Evolutionary conservation across 1,140 invertebrate species (phyloP).

Genomic region (Cydia strobilella): DNA sequence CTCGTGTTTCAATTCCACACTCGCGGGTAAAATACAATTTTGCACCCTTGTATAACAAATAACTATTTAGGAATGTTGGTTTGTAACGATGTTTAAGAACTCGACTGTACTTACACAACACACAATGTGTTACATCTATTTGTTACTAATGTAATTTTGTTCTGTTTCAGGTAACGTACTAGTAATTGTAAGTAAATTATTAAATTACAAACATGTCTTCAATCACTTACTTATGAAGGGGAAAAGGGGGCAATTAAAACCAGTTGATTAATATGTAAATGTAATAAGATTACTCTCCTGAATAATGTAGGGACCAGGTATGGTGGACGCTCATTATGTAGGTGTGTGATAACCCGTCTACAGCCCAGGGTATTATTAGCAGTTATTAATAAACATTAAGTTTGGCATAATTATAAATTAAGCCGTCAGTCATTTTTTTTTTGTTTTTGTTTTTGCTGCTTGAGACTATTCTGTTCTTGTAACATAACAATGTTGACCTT

Average conservation of each 20-base stretch:
- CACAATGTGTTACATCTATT: not conserved
- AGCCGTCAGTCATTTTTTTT: not conserved
- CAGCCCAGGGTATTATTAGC: not conserved
- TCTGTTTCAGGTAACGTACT: slow-evolving; percentile 38
- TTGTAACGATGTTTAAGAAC: too few species aligned
- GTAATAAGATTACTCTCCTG: slow-evolving; percentile 94
- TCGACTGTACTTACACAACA: too few species aligned
- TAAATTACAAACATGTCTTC: slow-evolving; percentile 55
- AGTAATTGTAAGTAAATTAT: slow-evolving; percentile 34
- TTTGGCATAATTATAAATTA: not conserved
- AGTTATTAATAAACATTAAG: slow-evolving; percentile 13
- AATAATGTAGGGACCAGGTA: slow-evolving; percentile 74
- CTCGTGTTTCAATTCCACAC: too few species aligned
- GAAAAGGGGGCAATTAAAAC: slow-evolving; percentile 93
- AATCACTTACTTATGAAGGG: slow-evolving; percentile 72
- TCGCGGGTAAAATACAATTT: too few species aligned
- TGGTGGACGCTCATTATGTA: slow-evolving; percentile 71
- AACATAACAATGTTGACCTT: too few species aligned
- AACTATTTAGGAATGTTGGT: too few species aligned
- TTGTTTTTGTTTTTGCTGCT: not conserved
- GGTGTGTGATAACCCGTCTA: slow-evolving; percentile 44
- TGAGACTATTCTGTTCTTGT: too few species aligned
- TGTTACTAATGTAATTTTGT: slow-evolving; percentile 33
- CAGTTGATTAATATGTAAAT: slow-evolving; percentile 98
- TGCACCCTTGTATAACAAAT: too few species aligned